Evolutionary conservation across 2,113 vertebrate species (phyloP).

Genomic region (Taxidea taxus): DNA sequence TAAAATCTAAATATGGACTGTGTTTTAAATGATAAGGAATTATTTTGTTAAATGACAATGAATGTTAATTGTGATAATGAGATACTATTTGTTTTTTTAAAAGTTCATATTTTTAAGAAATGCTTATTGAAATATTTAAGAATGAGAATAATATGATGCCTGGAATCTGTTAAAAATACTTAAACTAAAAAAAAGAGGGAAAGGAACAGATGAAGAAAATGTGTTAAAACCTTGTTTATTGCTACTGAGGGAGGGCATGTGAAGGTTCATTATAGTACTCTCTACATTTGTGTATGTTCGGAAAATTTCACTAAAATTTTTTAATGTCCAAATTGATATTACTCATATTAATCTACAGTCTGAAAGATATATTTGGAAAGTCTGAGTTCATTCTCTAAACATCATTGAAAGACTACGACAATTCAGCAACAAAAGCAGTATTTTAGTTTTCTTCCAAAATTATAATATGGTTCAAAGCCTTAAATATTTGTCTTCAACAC

Average conservation of each 20-base stretch:
- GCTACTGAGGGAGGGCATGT: not conserved
- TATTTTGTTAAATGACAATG: not conserved
- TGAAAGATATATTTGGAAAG: not conserved
- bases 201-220: not conserved
- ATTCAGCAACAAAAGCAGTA: not conserved
- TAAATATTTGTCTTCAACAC: constrained; percentile 1
- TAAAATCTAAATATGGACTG: constrained; percentile 19
- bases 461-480: not conserved
- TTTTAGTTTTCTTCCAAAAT: constrained; percentile 29
- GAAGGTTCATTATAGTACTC: not conserved
- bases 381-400: not conserved
- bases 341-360: not conserved
- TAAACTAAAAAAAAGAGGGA: not conserved
- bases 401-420: not conserved
- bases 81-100: not conserved
- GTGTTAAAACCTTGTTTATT: not conserved
- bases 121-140: not conserved
- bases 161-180: constrained; percentile 5
- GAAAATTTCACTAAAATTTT: constrained; percentile 31
- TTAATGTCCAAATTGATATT: not conserved
- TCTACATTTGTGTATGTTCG: not conserved
- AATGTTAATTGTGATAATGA: not conserved
- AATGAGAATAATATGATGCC: not conserved
- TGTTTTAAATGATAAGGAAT: not conserved
- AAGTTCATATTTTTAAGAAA: not conserved